Conservation (phyloP, 2,888 invertebrate species). For the Pristionchus japonicus region DNA sequence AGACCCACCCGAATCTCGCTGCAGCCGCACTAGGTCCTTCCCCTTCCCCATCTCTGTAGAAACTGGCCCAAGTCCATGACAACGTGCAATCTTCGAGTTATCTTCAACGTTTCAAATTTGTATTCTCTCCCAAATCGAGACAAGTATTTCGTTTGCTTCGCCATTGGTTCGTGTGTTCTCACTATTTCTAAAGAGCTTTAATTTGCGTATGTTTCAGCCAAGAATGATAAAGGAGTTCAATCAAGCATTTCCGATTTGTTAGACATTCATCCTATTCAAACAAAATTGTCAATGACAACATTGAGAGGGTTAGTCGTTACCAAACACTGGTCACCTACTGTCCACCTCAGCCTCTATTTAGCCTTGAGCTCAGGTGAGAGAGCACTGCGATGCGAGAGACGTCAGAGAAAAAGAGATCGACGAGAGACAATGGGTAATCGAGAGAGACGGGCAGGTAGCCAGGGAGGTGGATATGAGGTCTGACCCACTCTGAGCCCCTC, state of each 20-base stretch:
- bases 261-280: background rate
- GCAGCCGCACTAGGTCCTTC: background rate
- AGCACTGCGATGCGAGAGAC: background rate
- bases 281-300: background rate
- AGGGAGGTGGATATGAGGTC: background rate
- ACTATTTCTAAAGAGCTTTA: slow-evolving; percentile 1
- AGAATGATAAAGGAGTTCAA: slow-evolving; percentile 8
- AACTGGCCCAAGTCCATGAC: background rate
- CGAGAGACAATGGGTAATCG: background rate
- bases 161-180: slow-evolving; percentile 20
- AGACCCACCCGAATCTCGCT: background rate
- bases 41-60: background rate
- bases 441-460: background rate
- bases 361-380: slow-evolving; percentile 32
- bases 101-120: background rate
- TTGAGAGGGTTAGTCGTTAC: background rate
- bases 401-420: background rate
- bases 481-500: slow-evolving; percentile 5
- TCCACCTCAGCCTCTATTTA: background rate
- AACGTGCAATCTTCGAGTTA: background rate
- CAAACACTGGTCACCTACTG: background rate
- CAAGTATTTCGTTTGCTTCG: slow-evolving; percentile 5
- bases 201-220: background rate
- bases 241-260: background rate
- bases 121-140: background rate